A percentile compares a stretch with the other conserved stretches of the same genome.
These are phyloP conservation scores for Drosophila arizonae DNA, from an alignment of 1,140 invertebrate genomes.

Conservation along the genomic window DNA sequence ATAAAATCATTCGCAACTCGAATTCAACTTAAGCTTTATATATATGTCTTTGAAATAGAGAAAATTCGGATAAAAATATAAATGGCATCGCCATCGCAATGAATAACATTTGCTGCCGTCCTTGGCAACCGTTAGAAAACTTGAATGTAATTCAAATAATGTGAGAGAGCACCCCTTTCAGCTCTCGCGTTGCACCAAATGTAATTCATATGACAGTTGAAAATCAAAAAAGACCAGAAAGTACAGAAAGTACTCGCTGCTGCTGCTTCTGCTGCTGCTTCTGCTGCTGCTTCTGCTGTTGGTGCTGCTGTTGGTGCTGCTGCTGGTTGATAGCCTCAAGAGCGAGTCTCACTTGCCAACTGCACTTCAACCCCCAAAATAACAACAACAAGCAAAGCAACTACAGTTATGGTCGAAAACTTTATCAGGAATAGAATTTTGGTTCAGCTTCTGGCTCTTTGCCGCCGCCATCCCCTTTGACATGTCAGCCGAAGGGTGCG, in stretches of 20 bases:
- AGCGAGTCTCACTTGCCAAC: slow-evolving; percentile 44
- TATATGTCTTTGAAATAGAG: too few relatives aligned
- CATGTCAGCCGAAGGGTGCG: slow-evolving; percentile 42
- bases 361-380: slow-evolving; percentile 59
- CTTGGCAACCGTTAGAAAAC: slow-evolving; percentile 14
- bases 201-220: slow-evolving; percentile 20
- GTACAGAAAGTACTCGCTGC: slow-evolving; percentile 4
- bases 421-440: slow-evolving; percentile 45
- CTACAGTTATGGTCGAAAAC: slow-evolving; percentile 31
- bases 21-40: too few relatives aligned
- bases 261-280: slow-evolving; percentile 5
- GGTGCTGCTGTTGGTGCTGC: slow-evolving; percentile 6
- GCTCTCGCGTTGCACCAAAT: slow-evolving; percentile 24
- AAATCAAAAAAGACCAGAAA: not conserved
- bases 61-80: too few relatives aligned
- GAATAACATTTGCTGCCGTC: slow-evolving; percentile 11
- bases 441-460: slow-evolving; percentile 24
- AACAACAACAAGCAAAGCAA: not conserved
- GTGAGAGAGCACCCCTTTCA: not conserved
- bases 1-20: too few relatives aligned
- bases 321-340: slow-evolving; percentile 15
- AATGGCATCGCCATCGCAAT: not conserved
- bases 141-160: slow-evolving; percentile 6
- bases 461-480: slow-evolving; percentile 40
- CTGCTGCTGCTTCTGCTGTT: not conserved